Conservation (phyloP, 2,797 vertebrate species). For the Alcedo quadribrachys region DNA sequence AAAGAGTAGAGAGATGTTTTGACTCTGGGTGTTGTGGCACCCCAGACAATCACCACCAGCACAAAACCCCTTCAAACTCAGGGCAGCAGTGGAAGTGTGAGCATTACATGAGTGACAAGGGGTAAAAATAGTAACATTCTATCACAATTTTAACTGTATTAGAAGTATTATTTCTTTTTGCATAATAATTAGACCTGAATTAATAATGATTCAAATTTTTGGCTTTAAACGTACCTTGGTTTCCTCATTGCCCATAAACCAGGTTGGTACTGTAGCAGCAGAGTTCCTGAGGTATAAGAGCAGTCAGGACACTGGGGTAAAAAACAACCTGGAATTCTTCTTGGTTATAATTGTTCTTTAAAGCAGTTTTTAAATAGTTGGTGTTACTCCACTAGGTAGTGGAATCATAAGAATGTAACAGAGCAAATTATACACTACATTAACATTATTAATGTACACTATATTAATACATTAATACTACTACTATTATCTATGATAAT, state of each 20-base stretch:
- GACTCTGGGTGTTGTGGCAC: too few species aligned
- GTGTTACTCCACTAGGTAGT: neutral
- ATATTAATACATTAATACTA: too few species aligned
- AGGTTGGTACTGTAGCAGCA: neutral
- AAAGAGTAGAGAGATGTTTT: too few species aligned
- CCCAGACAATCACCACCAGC: too few species aligned
- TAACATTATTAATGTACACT: too few species aligned
- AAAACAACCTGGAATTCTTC: neutral
- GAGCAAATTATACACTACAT: neutral
- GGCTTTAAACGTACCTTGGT: neutral
- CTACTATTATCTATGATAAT: neutral
- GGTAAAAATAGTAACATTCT: neutral
- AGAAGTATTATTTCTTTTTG: neutral
- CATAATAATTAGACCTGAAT: neutral
- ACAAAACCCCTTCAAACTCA: neutral
- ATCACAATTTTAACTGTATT: neutral
- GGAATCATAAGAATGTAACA: neutral
- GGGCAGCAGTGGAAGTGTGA: neutral
- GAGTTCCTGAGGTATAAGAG: neutral
- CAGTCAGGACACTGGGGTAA: neutral
- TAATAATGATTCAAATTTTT: neutral
- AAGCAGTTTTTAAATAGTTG: neutral
- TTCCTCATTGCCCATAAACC: neutral
- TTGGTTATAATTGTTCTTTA: neutral
- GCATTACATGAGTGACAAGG: neutral